These are phyloP conservation scores for Caradrina kadenii DNA, from an alignment of 2,888 invertebrate species.

Conservation along the genomic window DNA sequence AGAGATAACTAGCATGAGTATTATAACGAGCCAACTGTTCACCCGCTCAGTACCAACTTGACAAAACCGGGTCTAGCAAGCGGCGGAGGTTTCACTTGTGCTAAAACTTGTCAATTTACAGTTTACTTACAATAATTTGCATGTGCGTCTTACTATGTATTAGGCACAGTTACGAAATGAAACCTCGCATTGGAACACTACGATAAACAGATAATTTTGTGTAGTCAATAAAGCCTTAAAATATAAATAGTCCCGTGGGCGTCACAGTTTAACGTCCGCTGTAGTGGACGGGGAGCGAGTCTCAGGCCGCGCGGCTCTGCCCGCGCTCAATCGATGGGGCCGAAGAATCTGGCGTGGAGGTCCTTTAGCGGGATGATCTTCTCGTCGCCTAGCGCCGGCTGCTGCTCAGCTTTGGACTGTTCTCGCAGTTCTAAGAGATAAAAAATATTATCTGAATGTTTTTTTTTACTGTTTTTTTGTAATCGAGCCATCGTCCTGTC, in stretches of 20 bases:
- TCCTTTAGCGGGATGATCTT: conserved; percentile 80
- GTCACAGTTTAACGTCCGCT: conserved; percentile 48
- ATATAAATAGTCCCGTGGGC: conserved; percentile 49
- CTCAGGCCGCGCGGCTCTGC: conserved; percentile 7
- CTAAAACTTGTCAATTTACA: conserved; percentile 34
- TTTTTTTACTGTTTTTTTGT: too few relatives aligned
- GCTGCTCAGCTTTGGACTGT: conserved; percentile 83
- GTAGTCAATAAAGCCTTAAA: conserved; percentile 61
- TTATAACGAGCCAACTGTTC: conserved; percentile 26
- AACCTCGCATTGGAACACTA: conserved; percentile 38
- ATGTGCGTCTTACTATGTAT: conserved; percentile 48
- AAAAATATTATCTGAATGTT: background rate
- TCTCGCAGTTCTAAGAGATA: conserved; percentile 80
- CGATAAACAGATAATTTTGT: conserved; percentile 47
- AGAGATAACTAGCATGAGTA: conserved; percentile 41
- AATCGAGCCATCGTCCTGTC: conserved; percentile 1
- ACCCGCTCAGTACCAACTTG: conserved; percentile 27
- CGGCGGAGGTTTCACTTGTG: conserved; percentile 29
- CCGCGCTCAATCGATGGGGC: conserved; percentile 73
- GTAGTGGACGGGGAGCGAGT: conserved; percentile 25
- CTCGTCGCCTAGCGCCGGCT: conserved; percentile 83
- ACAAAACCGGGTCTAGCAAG: conserved; percentile 43
- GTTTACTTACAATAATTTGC: conserved; percentile 42
- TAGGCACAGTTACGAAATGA: conserved; percentile 50
- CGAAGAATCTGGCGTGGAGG: conserved; percentile 78